These are phyloP conservation scores for Conopomorpha cramerella DNA, from an alignment of 1,140 invertebrate species.

Conservation along the genomic window DNA sequence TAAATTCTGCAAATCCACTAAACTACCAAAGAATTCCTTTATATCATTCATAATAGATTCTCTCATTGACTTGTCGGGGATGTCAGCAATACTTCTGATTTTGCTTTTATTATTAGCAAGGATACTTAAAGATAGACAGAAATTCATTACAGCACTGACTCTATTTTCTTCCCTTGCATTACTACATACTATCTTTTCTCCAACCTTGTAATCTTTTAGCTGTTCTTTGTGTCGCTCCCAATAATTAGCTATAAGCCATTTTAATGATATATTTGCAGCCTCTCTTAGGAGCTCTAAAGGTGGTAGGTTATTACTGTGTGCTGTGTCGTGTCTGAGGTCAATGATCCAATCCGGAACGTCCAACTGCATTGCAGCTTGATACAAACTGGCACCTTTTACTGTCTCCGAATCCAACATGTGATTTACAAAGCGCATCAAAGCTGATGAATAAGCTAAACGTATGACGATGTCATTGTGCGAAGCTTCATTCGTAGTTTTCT, in stretches of 20 bases:
- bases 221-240: slow-evolving; percentile 38
- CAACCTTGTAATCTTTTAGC: slow-evolving; percentile 24
- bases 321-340: slow-evolving; percentile 68
- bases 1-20: slow-evolving; percentile 23
- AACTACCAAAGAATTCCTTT: slow-evolving; percentile 26
- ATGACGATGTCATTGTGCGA: slow-evolving; percentile 46
- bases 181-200: slow-evolving; percentile 11
- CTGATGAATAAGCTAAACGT: slow-evolving; percentile 64
- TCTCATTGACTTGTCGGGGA: slow-evolving; percentile 27
- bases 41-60: slow-evolving; percentile 33
- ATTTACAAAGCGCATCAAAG: slow-evolving; percentile 68
- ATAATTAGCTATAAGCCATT: slow-evolving; percentile 65
- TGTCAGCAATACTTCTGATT: slow-evolving; percentile 36
- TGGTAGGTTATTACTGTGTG: slow-evolving; percentile 65
- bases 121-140: slow-evolving; percentile 35
- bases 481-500: slow-evolving; percentile 10
- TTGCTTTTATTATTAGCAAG: slow-evolving; percentile 28
- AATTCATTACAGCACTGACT: slow-evolving; percentile 28
- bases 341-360: slow-evolving; percentile 70
- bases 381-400: slow-evolving; percentile 57
- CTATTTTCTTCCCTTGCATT: slow-evolving; percentile 21
- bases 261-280: slow-evolving; percentile 58
- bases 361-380: slow-evolving; percentile 61
- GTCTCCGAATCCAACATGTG: slow-evolving; percentile 61
- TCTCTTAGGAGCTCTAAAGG: slow-evolving; percentile 60